Evolutionary conservation across 2,797 vertebrate genomes (phyloP).

Genomic region (Chaetophractus vellerosus): DNA sequence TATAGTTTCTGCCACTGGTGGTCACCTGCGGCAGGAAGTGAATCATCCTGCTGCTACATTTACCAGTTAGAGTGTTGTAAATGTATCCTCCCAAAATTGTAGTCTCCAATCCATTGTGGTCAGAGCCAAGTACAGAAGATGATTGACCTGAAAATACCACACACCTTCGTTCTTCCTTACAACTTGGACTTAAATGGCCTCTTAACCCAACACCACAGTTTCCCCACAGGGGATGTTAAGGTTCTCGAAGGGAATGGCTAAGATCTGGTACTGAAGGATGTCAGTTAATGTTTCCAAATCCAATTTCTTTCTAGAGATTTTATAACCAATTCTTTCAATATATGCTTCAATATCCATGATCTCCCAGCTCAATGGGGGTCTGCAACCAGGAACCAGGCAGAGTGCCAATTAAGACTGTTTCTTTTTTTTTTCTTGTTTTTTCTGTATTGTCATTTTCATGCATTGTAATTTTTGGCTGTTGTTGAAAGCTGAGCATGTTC

Average conservation of each 20-base stretch:
- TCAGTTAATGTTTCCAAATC: slow-evolving; percentile 91
- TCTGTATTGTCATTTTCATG: too few relatives aligned
- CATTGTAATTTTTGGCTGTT: too few relatives aligned
- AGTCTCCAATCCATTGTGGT: slow-evolving; percentile 91
- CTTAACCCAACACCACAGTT: slow-evolving; percentile 88
- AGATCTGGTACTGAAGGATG: slow-evolving; percentile 91
- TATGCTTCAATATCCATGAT: slow-evolving; percentile 77
- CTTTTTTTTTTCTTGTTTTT: too few relatives aligned
- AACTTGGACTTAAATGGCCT: slow-evolving; percentile 91
- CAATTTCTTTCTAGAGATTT: slow-evolving; percentile 82
- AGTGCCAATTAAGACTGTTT: too few relatives aligned
- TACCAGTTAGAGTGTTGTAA: slow-evolving; percentile 36
- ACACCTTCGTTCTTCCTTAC: slow-evolving; percentile 92
- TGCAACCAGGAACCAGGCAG: too few relatives aligned
- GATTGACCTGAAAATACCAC: slow-evolving; percentile 94
- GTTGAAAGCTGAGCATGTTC: too few relatives aligned
- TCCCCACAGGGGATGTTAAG: slow-evolving; percentile 94
- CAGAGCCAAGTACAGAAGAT: slow-evolving; percentile 84
- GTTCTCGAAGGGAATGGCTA: slow-evolving; percentile 93
- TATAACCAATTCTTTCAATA: slow-evolving; percentile 92
- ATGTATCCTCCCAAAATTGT: slow-evolving; percentile 88
- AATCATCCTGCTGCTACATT: slow-evolving; percentile 69
- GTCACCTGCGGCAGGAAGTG: slow-evolving; percentile 92
- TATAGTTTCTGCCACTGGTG: slow-evolving; percentile 90
- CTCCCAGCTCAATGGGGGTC: slow-evolving; percentile 8